Base-by-base conservation (phyloP, 2,888 invertebrate species). In the Scaptomyza tumidula region DNA sequence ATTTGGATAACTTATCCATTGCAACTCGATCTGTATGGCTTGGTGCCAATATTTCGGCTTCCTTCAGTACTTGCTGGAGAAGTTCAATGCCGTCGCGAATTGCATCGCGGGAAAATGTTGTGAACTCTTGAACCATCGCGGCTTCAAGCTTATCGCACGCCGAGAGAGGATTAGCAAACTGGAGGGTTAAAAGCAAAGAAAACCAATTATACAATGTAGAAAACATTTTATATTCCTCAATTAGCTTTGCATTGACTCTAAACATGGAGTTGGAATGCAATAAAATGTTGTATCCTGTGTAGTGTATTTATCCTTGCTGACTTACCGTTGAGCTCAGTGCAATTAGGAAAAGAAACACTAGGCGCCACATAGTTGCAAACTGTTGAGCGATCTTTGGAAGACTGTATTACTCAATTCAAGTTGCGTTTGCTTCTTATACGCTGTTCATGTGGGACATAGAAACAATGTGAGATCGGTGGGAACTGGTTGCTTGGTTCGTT, bases 281-380 rank as follows among this genome's bases (percentile, higher is more conserved):
- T 19, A 19, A 19, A 19, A 19, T 19, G 1, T 4, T 6, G 13
- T 13, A 11, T 13, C 3, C 35, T 37, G 35, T 37, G 5, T 46
- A 16, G 33, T 29, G n/a, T 19, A 33, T 16, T 3, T 7, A n/a
- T 48, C n/a, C 10, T 9, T 19, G 16, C 6, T 14, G 0, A 0
- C 78, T 70, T 73, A 79, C 82, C 64, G 57, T 60, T 6, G 57
- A 44, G 29, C 65, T 61, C n/a, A 71, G 45, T 6, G 45, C 35
- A 27, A 62, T 45, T 11, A 77, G 19, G 3, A 67, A n/a, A 11
- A 76, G n/a, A 1, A 80, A 11, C 3, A 82, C 35, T 9, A 66
- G 49, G 11, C 57, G 57, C 64, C 63, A 71, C 74, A 80, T 70
- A 6, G n/a, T 57, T 66, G 43, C 49, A 45, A 50, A 45, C 27